These are phyloP conservation scores for Phoenoteleia sp. DNA, from an alignment of 2,888 invertebrate genomes.

Conservation along the genomic window DNA sequence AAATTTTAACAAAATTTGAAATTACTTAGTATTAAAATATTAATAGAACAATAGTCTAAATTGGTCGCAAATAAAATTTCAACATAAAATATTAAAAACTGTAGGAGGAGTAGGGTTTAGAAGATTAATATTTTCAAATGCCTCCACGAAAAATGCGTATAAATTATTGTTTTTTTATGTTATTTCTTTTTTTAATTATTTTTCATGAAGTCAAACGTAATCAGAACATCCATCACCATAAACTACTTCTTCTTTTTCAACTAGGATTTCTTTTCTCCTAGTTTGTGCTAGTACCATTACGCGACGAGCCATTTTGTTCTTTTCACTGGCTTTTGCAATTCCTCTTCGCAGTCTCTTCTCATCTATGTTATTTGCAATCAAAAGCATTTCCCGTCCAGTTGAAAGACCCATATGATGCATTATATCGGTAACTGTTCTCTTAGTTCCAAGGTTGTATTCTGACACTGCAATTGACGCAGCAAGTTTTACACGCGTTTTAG, in stretches of 20 bases:
- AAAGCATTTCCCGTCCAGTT: too few relatives aligned
- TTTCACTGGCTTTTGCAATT: constrained; percentile 13
- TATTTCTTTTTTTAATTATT: background rate
- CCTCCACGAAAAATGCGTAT: background rate
- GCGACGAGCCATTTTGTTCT: constrained; percentile 16
- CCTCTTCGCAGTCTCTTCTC: constrained; percentile 1
- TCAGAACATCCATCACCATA: constrained; percentile 35
- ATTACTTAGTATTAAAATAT: too few relatives aligned
- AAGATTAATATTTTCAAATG: too few relatives aligned
- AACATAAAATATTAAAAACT: too few relatives aligned
- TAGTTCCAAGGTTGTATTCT: constrained; percentile 54
- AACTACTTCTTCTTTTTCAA: constrained; percentile 19
- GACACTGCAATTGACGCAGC: constrained; percentile 40
- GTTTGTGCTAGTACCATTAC: constrained; percentile 28
- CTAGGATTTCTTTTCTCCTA: constrained; percentile 24
- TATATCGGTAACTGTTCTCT: constrained; percentile 28
- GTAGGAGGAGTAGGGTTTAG: too few relatives aligned
- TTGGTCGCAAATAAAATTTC: too few relatives aligned
- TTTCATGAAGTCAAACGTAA: too few relatives aligned
- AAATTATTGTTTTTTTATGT: background rate
- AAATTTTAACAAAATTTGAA: too few relatives aligned
- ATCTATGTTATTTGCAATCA: too few relatives aligned
- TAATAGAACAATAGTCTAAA: too few relatives aligned
- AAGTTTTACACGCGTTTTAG: constrained; percentile 13
- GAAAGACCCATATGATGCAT: background rate